These are phyloP conservation scores for Bombus ignitus DNA, from an alignment of 1,140 invertebrate species.

Conservation along the genomic window DNA sequence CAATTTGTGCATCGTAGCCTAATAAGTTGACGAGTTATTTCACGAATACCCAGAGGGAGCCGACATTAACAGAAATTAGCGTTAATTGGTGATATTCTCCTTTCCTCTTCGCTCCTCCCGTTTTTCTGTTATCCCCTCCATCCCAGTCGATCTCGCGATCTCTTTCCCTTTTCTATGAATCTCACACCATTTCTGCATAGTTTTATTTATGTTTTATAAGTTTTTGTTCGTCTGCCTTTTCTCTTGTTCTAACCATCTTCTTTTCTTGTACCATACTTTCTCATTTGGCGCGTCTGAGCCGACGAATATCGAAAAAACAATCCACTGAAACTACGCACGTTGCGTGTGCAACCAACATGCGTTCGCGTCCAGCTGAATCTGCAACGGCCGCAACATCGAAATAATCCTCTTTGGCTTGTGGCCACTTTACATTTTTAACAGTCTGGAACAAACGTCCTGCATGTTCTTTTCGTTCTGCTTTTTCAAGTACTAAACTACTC, in stretches of 20 bases:
- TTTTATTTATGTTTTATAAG: background rate
- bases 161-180: constrained; percentile 20
- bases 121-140: constrained; percentile 2
- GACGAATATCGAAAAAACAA: constrained; percentile 60
- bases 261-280: background rate
- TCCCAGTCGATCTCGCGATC: background rate
- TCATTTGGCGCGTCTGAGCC: constrained; percentile 47
- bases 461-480: background rate
- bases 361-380: constrained; percentile 60
- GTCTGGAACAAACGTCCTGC: background rate
- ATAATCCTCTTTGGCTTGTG: constrained; percentile 66
- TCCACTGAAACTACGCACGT: background rate
- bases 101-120: constrained; percentile 19
- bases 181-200: background rate
- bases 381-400: constrained; percentile 34
- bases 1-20: constrained; percentile 47
- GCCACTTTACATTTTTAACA: constrained; percentile 50
- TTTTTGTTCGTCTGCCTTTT: background rate
- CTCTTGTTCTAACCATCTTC: background rate
- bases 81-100: constrained; percentile 76
- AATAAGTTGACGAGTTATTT: constrained; percentile 62
- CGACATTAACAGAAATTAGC: constrained; percentile 80
- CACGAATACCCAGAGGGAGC: constrained; percentile 64
- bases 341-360: constrained; percentile 13
- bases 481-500: no score